Evolutionary conservation across 2,888 invertebrate species (phyloP), one percentile per base, ranked within the genome.

Genomic region (Xanthostigma xanthostigma): DNA sequence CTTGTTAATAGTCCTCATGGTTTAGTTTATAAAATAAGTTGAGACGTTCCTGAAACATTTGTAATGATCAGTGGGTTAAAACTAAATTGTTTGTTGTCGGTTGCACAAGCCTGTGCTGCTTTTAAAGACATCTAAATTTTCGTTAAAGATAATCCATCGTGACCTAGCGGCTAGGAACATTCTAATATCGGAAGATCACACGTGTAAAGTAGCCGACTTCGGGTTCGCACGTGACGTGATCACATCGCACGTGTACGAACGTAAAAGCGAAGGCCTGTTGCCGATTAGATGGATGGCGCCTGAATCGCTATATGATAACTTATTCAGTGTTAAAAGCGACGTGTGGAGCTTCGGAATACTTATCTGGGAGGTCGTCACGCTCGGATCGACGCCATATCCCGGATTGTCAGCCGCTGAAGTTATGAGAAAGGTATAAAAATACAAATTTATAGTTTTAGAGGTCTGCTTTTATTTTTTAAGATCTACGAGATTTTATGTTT

Each of bases 271-370:
- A 60, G 89, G 74, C 11, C 63, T 72, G 38, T 60, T 76, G 27
- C 78, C 78, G 2, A 75, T 79, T 41, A 71, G 93, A 64, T 95
- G 95, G 95, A 94, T 95, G 94, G 91, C 94, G 0, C 91, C 92
- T 0, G 95, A 95, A 62, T 91, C 93, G 2, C 76, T 95, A 2
- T 91, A 89, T 64, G 93, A 95, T 63, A 93, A 93, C 62, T 81
- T 93, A 61, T 95, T 92, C 68, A 90, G 92, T 10, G 82, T 87
- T 2, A 92, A 93, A 66, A 91, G 92, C 2, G 95, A 95, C 64
- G 87, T 94, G 41, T 95, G 94, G 94, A 92, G 93, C 58, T 95
- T 93, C 59, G 94, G 94, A 0, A 84, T 95, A 11, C 73, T 95
- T 9, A 79, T 94, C 60, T 96, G 95, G 95, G 95, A 95, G 69